A percentile compares a stretch with the other conserved stretches of the same genome.
phyloP scores from a whole-genome alignment of 2,113 vertebrate species.

The Phrynocephalus versicolor region DNA sequence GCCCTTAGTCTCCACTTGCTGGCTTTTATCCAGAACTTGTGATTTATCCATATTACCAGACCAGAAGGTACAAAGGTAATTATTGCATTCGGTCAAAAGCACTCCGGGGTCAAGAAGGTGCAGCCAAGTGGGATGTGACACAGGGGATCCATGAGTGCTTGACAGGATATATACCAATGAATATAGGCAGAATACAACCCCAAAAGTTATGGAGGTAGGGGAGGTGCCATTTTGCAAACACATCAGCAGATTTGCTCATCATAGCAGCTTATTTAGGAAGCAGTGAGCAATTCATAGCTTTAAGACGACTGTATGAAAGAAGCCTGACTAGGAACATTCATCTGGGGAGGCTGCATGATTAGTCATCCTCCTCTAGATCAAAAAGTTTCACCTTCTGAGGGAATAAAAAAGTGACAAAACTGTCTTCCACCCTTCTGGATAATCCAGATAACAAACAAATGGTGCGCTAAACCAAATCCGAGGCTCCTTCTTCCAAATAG shows the following conservation, averaged over 20 bases:
- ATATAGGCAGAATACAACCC: too few relatives aligned
- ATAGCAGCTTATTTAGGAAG: not conserved
- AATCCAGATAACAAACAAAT: slow-evolving; percentile 55
- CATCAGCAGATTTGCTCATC: not conserved
- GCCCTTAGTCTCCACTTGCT: too few relatives aligned
- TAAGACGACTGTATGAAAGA: slow-evolving; percentile 11
- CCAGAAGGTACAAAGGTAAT: not conserved
- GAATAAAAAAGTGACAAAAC: not conserved
- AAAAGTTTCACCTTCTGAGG: not conserved
- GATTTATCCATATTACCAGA: not conserved
- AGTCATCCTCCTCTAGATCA: slow-evolving; percentile 28
- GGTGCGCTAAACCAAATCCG: slow-evolving; percentile 14
- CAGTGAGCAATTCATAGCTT: slow-evolving; percentile 4
- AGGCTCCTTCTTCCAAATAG: slow-evolving; percentile 14
- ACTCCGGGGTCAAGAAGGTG: not conserved
- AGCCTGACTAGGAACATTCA: slow-evolving; percentile 9
- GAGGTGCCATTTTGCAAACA: not conserved
- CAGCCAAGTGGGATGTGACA: too few relatives aligned
- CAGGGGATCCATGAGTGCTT: not conserved
- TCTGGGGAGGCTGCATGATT: slow-evolving; percentile 3
- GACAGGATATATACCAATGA: not conserved
- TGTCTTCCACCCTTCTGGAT: not conserved
- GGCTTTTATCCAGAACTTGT: not conserved
- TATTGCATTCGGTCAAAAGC: not conserved
- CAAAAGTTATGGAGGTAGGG: not conserved